Evolutionary conservation across 2,113 vertebrate species (phyloP), one percentile per base, ranked within the genome.

Genomic region (Oenanthe oenanthe): DNA sequence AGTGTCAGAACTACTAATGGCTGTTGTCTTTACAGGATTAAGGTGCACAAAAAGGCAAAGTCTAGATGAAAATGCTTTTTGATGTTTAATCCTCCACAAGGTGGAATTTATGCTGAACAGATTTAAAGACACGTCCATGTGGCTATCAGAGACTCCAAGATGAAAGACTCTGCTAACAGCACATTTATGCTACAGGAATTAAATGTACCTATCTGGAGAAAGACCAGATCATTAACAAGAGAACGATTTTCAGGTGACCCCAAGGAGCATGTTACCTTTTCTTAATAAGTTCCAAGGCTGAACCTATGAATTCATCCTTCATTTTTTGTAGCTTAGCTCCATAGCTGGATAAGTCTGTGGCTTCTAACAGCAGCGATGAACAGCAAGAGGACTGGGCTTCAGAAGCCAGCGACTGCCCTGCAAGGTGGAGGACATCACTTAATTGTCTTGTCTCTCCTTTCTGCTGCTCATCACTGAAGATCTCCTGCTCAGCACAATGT

Each of bases 261-360:
- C 94, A 77, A 1, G 45, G 51, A 93, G 54, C 73, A 36, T 67
- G 97, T 97, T 90, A 99, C 99, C 98, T 99, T 97, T 99, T 99
- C 96, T 99, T 99, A 97, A 99, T 99, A 90, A 99, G 98, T 95
- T 98, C 98, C 96, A 99, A 96, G 17, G 98, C 98, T 4, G 98
- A 98, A 71, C 98, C 98, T 77, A 99, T 98, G 93, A 99, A 98
- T 78, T 98, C 98, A 32, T 98, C 98, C 97, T 98, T 99, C 98
- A 99, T 99, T 97, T 98, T 98, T 78, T 98, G 99, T 78, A 99
- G 98, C 89, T 98, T 99, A 93, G 98, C 98, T 88, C 99, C 98
- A 31, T 99, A 99, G 93, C 98, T 98, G 72, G 98, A 98, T 66
- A 99, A 97, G 84, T 99, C 98, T 21, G 98, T 98, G 70, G 98